Conservation (phyloP, 1,140 invertebrate species). For the Euura lappo region DNA sequence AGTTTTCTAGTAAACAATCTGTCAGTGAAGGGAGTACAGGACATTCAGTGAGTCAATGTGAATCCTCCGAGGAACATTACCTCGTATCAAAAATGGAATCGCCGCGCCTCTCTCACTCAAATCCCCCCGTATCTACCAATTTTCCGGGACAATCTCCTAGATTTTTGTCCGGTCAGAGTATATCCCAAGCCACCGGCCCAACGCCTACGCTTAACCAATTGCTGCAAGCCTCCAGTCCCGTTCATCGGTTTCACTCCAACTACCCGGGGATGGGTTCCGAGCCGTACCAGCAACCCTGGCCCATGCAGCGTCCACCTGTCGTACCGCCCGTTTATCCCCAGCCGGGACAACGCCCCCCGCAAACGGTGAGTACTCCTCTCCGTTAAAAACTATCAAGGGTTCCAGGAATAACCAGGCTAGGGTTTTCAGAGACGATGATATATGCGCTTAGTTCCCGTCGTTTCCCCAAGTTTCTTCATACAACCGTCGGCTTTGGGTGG, state of each 20-base stretch:
- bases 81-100: conserved; percentile 48
- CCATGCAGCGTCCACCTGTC: conserved; percentile 55
- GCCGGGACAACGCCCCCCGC: conserved; percentile 55
- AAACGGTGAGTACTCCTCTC: conserved; percentile 42
- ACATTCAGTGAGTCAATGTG: conserved; percentile 29
- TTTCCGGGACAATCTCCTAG: conserved; percentile 55
- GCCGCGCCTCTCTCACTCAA: conserved; percentile 37
- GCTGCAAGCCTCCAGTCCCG: conserved; percentile 78
- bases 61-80: conserved; percentile 48
- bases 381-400: too few relatives aligned
- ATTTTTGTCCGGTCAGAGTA: conserved; percentile 68
- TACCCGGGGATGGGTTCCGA: conserved; percentile 57
- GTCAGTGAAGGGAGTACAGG: conserved; percentile 8
- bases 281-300: conserved; percentile 58
- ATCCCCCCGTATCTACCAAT: conserved; percentile 35
- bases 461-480: too few relatives aligned
- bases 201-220: conserved; percentile 91
- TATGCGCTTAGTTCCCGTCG: too few relatives aligned
- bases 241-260: conserved; percentile 62
- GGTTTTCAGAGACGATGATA: too few relatives aligned
- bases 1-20: conserved; percentile 42
- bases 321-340: conserved; percentile 56
- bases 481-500: too few relatives aligned
- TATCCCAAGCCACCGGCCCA: conserved; percentile 80
- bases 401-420: too few relatives aligned